phyloP scores from a whole-genome alignment of 92 coral and sea anemone genomes.

The Paramuricea clavata region DNA sequence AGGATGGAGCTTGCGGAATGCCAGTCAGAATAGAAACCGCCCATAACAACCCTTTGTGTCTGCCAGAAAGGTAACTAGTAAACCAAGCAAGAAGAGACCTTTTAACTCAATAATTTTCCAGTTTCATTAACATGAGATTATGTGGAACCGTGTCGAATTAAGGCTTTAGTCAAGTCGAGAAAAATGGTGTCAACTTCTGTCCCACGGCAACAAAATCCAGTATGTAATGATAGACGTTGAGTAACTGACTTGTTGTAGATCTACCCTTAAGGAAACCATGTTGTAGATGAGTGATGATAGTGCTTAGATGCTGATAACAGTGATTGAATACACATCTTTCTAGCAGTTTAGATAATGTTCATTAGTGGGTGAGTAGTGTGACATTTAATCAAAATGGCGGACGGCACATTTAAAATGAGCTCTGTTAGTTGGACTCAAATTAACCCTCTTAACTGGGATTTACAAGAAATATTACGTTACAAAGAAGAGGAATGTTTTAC shows the following conservation, averaged over 20 bases:
- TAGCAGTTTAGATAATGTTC: slow-evolving; percentile 42
- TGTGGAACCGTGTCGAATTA: not conserved
- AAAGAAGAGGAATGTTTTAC: too few species aligned
- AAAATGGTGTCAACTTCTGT: slow-evolving; percentile 12
- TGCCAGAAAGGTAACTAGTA: slow-evolving; percentile 30
- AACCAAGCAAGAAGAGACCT: slow-evolving; percentile 24
- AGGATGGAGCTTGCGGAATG: slow-evolving; percentile 33
- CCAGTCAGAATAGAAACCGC: slow-evolving; percentile 37
- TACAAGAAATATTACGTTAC: too few species aligned
- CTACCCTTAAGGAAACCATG: slow-evolving; percentile 60
- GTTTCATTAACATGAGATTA: not conserved
- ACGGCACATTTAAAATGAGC: too few species aligned
- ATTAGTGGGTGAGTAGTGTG: too few species aligned
- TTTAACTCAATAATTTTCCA: not conserved
- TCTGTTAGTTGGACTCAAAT: too few species aligned
- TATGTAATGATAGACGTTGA: slow-evolving; percentile 57
- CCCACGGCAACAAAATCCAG: slow-evolving; percentile 9
- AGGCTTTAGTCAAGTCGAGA: not conserved
- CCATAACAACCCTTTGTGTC: slow-evolving; percentile 33
- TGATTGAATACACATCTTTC: slow-evolving; percentile 60
- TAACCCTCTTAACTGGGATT: too few species aligned
- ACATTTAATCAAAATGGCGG: too few species aligned
- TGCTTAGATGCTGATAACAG: slow-evolving; percentile 51
- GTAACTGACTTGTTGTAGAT: slow-evolving; percentile 58
- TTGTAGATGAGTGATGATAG: slow-evolving; percentile 55